phyloP scores from a whole-genome alignment of 2,797 vertebrate genomes.

The Gastrophryne carolinensis region DNA sequence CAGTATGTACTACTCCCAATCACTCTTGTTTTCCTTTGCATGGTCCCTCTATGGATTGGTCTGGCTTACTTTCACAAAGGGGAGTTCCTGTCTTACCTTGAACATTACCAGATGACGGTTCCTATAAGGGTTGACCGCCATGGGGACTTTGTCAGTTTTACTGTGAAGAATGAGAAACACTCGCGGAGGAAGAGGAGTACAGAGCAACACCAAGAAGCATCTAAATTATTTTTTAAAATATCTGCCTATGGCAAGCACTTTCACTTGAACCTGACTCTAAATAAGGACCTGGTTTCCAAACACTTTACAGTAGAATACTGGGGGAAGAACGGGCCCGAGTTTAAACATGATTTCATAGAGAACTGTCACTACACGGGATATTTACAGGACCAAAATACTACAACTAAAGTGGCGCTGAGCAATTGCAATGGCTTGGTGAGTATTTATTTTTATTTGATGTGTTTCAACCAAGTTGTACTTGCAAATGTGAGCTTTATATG shows the following conservation, averaged over 20 bases:
- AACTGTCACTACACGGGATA: slow-evolving; percentile 96
- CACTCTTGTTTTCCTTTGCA: slow-evolving; percentile 66
- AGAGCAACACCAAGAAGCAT: slow-evolving; percentile 76
- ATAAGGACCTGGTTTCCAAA: slow-evolving; percentile 91
- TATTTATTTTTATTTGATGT: no score
- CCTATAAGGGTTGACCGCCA: slow-evolving; percentile 91
- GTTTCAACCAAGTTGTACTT: no score
- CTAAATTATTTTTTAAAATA: slow-evolving; percentile 94
- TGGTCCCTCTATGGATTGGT: slow-evolving; percentile 66
- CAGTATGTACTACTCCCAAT: slow-evolving; percentile 69
- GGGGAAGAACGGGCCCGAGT: slow-evolving; percentile 88
- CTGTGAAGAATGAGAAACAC: slow-evolving; percentile 91
- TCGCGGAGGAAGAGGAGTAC: slow-evolving; percentile 84
- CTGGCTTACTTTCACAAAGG: slow-evolving; percentile 81
- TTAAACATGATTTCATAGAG: slow-evolving; percentile 86
- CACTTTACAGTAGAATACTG: slow-evolving; percentile 96
- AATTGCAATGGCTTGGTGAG: slow-evolving; percentile 98
- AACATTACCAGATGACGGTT: slow-evolving; percentile 95
- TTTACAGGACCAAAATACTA: slow-evolving; percentile 85
- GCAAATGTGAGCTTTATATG: no score
- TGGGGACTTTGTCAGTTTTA: slow-evolving; percentile 95
- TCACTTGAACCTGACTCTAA: slow-evolving; percentile 95
- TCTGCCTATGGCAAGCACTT: slow-evolving; percentile 98
- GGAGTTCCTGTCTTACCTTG: slow-evolving; percentile 98
- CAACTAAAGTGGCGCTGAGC: slow-evolving; percentile 92